Base-by-base conservation (phyloP, 2,888 invertebrate species). In the Apamea monoglypha region DNA sequence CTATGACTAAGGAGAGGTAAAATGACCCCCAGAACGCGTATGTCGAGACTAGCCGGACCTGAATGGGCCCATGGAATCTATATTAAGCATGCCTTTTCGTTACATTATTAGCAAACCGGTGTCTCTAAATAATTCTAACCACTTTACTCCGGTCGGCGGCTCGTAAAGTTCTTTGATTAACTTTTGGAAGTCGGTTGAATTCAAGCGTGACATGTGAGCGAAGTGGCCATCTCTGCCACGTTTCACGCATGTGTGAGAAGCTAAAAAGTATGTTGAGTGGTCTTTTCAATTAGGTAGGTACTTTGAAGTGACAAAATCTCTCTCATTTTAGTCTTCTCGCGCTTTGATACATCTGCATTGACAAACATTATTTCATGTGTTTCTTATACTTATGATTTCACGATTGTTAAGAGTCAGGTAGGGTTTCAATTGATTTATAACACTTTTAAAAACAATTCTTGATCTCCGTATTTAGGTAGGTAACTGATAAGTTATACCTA, bases 151-250 rank as follows among this genome's bases (percentile, higher is more conserved):
- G 87, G 87, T 84, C 88, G 88, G 80, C 66, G 90, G 86, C 90
- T 91, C 92, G 91, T 92, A 93, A 95, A 95, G 88, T 93, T 93
- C 90, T 91, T 92, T 93, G 93, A 95, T 95, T 94, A 94, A 94
- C 94, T 94, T 93, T 91, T 91, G 91, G 91, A 91, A 93, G 91
- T 91, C 90, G 87, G 88, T 90, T 89, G 88, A 89, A 90, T 88
- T 92, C 92, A 94, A 87, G 91, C 94, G 94, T 94, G 94, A 94
- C 93, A 91, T 94, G 93, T 92, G 87, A 92, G 92, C 74, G 81
- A 88, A 87, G 82, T 78, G 78, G 78, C 69, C 77, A 78, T 78
- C 67, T 78, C 79, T 74, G 83, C 71, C 64, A 78, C 74, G 79
- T 80, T 80, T 81, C 73, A 78, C 78, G 74, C 77, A 76, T 86